A percentile compares a stretch with the other conserved stretches of the same genome.
Conservation (phyloP, 2,888 invertebrate genomes). For the Calameuta pallipes region DNA sequence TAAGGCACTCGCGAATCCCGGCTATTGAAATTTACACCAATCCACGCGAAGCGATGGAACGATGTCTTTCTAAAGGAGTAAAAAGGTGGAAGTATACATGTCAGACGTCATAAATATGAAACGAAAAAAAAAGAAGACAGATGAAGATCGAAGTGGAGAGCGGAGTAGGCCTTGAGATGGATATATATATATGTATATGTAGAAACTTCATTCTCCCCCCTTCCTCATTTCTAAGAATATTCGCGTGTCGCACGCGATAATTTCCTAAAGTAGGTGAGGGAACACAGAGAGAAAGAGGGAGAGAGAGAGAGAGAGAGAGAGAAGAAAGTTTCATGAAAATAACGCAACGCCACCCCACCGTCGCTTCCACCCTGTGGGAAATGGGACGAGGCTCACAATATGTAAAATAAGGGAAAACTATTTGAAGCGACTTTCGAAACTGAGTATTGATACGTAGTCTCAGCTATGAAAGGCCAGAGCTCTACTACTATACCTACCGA, state of each 20-base stretch:
- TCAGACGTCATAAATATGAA: not conserved
- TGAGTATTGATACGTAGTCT: not conserved
- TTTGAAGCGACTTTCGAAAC: slow-evolving; percentile 27
- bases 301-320: not conserved
- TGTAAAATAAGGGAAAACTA: slow-evolving; percentile 39
- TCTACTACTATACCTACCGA: not conserved
- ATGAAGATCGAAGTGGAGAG: not conserved
- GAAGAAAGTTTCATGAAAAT: slow-evolving; percentile 16
- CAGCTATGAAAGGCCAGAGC: not conserved
- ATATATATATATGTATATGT: not conserved
- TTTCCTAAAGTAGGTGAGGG: not conserved
- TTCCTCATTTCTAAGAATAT: not conserved
- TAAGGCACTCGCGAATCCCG: not conserved
- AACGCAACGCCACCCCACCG: slow-evolving; percentile 19
- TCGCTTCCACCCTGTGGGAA: slow-evolving; percentile 22
- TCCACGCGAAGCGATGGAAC: not conserved
- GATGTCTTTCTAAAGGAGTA: not conserved
- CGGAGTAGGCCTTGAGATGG: not conserved
- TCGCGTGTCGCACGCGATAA: not conserved
- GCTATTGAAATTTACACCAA: not conserved
- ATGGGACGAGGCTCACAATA: slow-evolving; percentile 42
- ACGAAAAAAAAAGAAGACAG: not conserved
- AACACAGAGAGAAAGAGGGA: not conserved
- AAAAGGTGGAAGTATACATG: not conserved
- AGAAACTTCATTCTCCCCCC: not conserved